A percentile compares a stretch with the other conserved stretches of the same genome.
Evolutionary conservation across 2,113 vertebrate genomes (phyloP).

Genomic region (Thryonomys swinderianus): DNA sequence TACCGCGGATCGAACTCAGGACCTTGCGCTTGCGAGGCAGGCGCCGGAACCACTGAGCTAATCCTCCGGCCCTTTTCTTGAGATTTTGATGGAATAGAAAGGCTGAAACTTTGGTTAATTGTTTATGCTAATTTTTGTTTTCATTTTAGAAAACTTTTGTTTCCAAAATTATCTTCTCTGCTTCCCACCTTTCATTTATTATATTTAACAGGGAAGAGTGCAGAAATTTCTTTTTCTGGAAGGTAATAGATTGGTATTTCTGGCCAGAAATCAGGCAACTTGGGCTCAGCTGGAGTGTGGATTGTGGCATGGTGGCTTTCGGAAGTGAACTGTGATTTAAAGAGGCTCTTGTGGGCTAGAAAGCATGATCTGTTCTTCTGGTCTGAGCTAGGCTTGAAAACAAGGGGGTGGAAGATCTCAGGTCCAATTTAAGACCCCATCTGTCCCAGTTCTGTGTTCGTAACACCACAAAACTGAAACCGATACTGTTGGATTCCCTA

Average conservation of each 20-base stretch:
- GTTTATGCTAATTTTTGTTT: not conserved
- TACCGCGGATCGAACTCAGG: too few species aligned
- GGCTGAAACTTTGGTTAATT: not conserved
- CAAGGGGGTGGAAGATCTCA: conserved; percentile 5
- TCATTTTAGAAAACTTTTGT: not conserved
- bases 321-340: not conserved
- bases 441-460: not conserved
- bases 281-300: not conserved
- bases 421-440: not conserved
- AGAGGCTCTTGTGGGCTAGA: conserved; percentile 17
- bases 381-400: conserved; percentile 1
- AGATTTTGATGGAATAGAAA: not conserved
- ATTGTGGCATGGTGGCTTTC: not conserved
- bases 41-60: too few species aligned
- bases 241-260: not conserved
- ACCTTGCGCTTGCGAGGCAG: too few species aligned
- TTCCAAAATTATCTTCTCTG: not conserved
- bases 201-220: not conserved
- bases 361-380: conserved; percentile 48
- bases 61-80: not conserved
- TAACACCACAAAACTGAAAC: not conserved
- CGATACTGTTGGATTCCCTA: not conserved
- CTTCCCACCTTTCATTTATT: not conserved
- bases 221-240: not conserved
- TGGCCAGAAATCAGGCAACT: not conserved